phyloP scores from a whole-genome alignment of 2,113 vertebrate species.

The Dunckerocampus dactyliophorus region DNA sequence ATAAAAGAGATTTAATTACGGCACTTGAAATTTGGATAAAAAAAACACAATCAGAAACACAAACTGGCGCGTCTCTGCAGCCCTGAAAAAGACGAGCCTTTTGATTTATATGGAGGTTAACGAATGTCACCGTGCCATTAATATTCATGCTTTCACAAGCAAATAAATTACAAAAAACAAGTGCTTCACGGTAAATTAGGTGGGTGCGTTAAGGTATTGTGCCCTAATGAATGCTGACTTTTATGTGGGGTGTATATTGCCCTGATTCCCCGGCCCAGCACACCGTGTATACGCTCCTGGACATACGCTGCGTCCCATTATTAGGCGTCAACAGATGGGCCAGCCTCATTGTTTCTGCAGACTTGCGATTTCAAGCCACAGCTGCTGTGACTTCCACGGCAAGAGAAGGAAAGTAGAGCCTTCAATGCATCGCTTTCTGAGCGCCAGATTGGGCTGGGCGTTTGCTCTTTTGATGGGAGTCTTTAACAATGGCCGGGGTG shows the following conservation, averaged over 20 bases:
- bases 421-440: constrained; percentile 55
- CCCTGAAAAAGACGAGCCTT: constrained; percentile 37
- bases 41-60: constrained; percentile 42
- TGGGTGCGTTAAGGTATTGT: constrained; percentile 83
- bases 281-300: constrained; percentile 82
- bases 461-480: constrained; percentile 74
- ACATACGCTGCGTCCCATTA: constrained; percentile 87
- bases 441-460: constrained; percentile 70
- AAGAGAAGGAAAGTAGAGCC: constrained; percentile 56
- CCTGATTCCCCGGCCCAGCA: constrained; percentile 81
- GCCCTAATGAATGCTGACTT: constrained; percentile 82
- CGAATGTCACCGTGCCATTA: constrained; percentile 71
- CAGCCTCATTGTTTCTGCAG: constrained; percentile 72
- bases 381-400: constrained; percentile 84
- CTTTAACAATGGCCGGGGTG: constrained; percentile 66
- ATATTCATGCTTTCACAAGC: constrained; percentile 77
- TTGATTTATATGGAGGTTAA: constrained; percentile 61
- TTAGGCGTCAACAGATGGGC: constrained; percentile 95
- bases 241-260: constrained; percentile 94
- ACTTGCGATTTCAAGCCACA: constrained; percentile 89
- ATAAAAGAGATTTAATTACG: constrained; percentile 26
- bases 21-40: constrained; percentile 18
- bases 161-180: constrained; percentile 75
- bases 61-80: constrained; percentile 20
- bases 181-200: constrained; percentile 82